Percentiles rank a stretch among this genome's conserved stretches.
These are phyloP conservation scores for Odobenus rosmarus DNA, from an alignment of 2,113 vertebrate genomes.

Conservation along the genomic window DNA sequence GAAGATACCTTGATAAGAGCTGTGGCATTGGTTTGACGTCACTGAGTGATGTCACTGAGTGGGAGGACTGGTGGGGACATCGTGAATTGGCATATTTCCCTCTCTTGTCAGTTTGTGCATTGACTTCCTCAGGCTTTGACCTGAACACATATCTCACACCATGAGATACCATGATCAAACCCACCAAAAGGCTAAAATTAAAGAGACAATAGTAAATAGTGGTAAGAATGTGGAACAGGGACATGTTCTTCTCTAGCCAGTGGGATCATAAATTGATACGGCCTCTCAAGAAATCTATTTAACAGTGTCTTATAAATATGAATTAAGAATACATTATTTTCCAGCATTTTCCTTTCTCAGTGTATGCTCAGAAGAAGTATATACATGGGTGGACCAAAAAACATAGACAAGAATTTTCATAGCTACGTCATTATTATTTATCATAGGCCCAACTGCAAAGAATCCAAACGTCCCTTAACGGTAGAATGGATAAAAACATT, in stretches of 20 bases:
- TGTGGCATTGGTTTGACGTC: neutral
- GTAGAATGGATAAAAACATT: neutral
- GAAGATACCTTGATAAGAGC: neutral
- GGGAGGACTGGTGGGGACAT: neutral
- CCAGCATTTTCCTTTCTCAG: neutral
- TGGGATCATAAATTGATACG: neutral
- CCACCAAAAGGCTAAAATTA: neutral
- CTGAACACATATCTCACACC: neutral
- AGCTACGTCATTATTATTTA: neutral
- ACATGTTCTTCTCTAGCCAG: neutral
- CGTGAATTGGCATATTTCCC: neutral
- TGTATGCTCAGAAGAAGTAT: neutral
- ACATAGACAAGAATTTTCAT: neutral
- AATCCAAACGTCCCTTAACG: neutral
- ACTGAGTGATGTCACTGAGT: neutral
- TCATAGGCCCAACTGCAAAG: neutral
- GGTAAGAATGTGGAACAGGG: neutral
- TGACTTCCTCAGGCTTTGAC: neutral
- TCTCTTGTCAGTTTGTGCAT: neutral
- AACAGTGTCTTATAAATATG: neutral
- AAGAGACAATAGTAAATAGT: neutral
- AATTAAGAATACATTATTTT: neutral
- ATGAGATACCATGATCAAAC: neutral
- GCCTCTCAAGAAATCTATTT: neutral
- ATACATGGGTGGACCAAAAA: neutral